phyloP scores from a whole-genome alignment of 2,888 invertebrate genomes.

The Tribolium freemani region DNA sequence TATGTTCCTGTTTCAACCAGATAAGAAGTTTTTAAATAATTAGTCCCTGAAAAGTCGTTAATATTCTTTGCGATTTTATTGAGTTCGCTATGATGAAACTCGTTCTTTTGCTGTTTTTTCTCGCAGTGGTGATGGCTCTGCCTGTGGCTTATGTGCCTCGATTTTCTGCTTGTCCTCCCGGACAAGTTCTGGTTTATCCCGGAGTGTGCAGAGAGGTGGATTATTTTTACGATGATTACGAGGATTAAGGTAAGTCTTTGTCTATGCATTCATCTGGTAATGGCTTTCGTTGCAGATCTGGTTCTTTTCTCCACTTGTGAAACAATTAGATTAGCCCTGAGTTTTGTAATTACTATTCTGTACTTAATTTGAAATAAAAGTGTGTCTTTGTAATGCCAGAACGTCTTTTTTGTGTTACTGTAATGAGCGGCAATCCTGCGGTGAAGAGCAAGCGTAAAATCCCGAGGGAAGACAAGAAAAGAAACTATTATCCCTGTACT shows the following conservation, averaged over 20 bases:
- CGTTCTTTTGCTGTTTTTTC: not conserved
- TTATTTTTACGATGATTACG: constrained; percentile 36
- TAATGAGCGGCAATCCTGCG: constrained; percentile 30
- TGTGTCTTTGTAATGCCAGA: constrained; percentile 1
- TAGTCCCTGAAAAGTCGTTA: constrained; percentile 20
- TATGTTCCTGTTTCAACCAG: constrained; percentile 45
- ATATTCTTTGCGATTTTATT: constrained; percentile 13
- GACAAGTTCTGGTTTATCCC: constrained; percentile 29
- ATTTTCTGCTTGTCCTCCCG: constrained; percentile 32
- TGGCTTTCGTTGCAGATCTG: constrained; percentile 7
- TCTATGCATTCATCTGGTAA: constrained; percentile 2
- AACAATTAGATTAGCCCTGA: not conserved
- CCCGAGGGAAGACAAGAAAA: constrained; percentile 26
- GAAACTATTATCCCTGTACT: constrained; percentile 40
- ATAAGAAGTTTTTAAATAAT: constrained; percentile 44
- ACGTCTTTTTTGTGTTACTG: constrained; percentile 15
- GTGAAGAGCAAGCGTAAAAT: constrained; percentile 26
- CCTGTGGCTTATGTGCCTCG: constrained; percentile 14
- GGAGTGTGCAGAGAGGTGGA: constrained; percentile 37
- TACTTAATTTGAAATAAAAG: constrained; percentile 21
- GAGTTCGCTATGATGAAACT: not conserved
- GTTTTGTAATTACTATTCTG: constrained; percentile 4
- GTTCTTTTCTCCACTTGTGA: not conserved
- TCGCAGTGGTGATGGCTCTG: constrained; percentile 9
- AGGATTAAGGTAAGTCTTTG: constrained; percentile 32